phyloP scores from a whole-genome alignment of 2,113 vertebrate species.

The Myiozetetes cayanensis region DNA sequence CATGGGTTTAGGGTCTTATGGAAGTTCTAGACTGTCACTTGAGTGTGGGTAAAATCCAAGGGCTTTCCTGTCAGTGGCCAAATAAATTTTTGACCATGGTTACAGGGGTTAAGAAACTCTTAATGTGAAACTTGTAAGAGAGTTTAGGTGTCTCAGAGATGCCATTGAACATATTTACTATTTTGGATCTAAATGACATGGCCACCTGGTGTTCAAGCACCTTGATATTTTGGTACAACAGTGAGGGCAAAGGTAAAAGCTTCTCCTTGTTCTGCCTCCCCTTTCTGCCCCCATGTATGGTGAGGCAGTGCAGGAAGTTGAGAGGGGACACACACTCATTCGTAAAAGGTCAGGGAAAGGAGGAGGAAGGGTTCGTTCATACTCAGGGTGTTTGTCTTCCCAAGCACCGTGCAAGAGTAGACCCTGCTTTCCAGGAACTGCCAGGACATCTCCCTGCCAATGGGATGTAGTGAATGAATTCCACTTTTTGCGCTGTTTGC shows the following conservation, averaged over 20 bases:
- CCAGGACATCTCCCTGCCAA: neutral
- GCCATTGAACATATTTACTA: neutral
- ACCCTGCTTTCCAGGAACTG: neutral
- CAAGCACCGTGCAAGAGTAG: accelerated
- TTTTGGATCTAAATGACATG: neutral
- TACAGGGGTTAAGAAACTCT: neutral
- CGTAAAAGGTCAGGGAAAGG: neutral
- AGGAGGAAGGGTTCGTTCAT: neutral
- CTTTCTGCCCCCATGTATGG: accelerated
- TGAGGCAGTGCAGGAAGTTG: neutral
- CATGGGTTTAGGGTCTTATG: neutral
- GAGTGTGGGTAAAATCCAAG: neutral
- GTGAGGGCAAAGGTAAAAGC: neutral
- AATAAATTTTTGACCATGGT: neutral
- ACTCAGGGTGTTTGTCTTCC: neutral
- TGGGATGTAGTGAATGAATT: neutral
- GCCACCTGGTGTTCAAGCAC: slow-evolving; percentile 25
- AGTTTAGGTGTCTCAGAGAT: neutral
- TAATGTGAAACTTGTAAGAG: neutral
- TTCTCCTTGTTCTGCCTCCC: neutral
- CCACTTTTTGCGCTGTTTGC: neutral
- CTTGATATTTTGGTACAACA: neutral
- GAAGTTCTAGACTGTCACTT: neutral
- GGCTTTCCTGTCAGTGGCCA: neutral
- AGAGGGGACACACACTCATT: neutral